Percentiles rank a stretch among this genome's conserved stretches.
Evolutionary conservation across 2,888 invertebrate species (phyloP).

Genomic region (Clitarchus hookeri): DNA sequence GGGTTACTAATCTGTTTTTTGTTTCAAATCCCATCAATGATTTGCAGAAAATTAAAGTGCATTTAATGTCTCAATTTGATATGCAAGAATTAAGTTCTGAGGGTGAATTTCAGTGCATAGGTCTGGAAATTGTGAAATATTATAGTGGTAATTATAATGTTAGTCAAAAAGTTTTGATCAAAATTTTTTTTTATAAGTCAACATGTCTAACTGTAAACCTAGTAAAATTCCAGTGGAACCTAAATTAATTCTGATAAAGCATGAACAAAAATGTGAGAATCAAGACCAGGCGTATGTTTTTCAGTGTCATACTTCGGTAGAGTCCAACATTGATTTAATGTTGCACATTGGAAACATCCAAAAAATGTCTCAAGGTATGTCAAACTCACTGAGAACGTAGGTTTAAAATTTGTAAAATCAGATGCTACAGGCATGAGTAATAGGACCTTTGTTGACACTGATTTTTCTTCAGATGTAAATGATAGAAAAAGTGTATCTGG

Average conservation of each 20-base stretch:
- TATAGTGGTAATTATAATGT: not conserved
- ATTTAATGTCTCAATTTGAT: not conserved
- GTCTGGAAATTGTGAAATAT: slow-evolving; percentile 10
- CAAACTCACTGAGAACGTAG: not conserved
- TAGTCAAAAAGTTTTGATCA: no score
- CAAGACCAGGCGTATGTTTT: no score
- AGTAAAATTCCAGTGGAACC: no score
- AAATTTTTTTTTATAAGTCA: no score
- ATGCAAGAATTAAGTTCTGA: not conserved
- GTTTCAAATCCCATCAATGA: not conserved
- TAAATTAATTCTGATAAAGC: no score
- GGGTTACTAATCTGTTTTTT: not conserved
- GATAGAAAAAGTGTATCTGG: not conserved
- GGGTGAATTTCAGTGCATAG: not conserved
- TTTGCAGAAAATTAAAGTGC: no score
- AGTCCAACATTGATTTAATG: not conserved
- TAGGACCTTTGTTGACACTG: not conserved
- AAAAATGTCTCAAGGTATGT: not conserved
- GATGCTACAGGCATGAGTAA: not conserved
- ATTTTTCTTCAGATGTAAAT: not conserved
- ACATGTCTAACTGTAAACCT: no score
- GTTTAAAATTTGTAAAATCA: not conserved
- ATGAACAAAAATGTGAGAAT: no score
- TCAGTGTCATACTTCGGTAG: not conserved
- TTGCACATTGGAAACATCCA: not conserved